Evolutionary conservation across 2,113 vertebrate genomes (phyloP).

Genomic region (Labeo catla): DNA sequence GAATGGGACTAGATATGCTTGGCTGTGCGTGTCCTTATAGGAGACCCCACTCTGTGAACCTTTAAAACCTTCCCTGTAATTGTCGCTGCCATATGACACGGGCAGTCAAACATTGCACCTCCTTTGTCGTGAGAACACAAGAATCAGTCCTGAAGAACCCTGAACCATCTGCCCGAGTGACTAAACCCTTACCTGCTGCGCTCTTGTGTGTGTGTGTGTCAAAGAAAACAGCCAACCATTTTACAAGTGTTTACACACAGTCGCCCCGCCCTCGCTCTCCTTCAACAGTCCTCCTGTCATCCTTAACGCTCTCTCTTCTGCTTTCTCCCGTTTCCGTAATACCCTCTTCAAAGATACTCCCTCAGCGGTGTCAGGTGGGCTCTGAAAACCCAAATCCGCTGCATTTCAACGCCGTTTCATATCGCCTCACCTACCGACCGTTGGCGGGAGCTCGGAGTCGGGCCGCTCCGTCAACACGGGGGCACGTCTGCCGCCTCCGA

Average conservation of each 20-base stretch:
- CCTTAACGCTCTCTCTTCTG: constrained; percentile 24
- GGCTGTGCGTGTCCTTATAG: constrained; percentile 33
- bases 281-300: not conserved
- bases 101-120: constrained; percentile 3
- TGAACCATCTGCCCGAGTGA: constrained; percentile 21
- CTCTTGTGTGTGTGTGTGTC: constrained; percentile 13
- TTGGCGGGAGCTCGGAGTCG: constrained; percentile 54
- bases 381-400: constrained; percentile 64
- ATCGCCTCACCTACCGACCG: constrained; percentile 53
- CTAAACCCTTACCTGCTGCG: constrained; percentile 43
- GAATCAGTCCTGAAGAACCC: constrained; percentile 3
- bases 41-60: constrained; percentile 9
- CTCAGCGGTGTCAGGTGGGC: constrained; percentile 38
- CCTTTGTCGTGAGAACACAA: constrained; percentile 1
- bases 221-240: not conserved
- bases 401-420: constrained; percentile 76
- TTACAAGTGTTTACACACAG: constrained; percentile 4
- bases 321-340: constrained; percentile 29
- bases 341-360: constrained; percentile 58
- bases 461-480: constrained; percentile 66
- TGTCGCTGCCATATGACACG: not conserved
- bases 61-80: constrained; percentile 20
- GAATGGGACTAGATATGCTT: constrained; percentile 45
- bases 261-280: constrained; percentile 1
- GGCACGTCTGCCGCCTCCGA: constrained; percentile 47